A percentile compares a stretch with the other conserved stretches of the same genome.
Conservation (phyloP, 2,888 invertebrate genomes). For the Plemyria rubiginata region DNA sequence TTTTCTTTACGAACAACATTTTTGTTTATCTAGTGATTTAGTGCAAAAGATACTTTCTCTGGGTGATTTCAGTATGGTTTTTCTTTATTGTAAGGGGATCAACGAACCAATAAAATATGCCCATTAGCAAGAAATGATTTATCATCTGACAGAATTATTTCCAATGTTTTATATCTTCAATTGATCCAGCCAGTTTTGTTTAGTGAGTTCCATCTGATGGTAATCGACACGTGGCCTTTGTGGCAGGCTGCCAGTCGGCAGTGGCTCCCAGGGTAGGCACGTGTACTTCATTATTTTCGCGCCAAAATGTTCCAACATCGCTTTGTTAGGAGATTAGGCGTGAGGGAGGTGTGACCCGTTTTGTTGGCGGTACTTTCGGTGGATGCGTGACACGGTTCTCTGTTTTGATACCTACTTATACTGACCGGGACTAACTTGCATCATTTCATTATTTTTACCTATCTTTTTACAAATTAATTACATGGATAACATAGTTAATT, state of each 20-base stretch:
- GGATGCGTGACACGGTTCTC: conserved; percentile 39
- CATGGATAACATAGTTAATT: too few species aligned
- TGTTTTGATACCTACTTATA: conserved; percentile 8
- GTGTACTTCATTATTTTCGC: conserved; percentile 84
- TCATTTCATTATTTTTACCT: not conserved
- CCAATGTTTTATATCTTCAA: conserved; percentile 36
- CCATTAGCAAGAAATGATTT: conserved; percentile 31
- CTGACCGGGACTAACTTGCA: not conserved
- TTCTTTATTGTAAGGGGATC: not conserved
- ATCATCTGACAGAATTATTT: conserved; percentile 30
- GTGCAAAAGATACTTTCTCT: not conserved
- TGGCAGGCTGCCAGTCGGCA: conserved; percentile 34
- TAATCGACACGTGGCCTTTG: conserved; percentile 74
- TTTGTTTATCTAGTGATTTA: too few species aligned
- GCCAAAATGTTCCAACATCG: conserved; percentile 82
- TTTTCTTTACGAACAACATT: not conserved
- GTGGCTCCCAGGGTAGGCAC: conserved; percentile 59
- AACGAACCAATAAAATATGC: conserved; percentile 27
- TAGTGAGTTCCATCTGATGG: conserved; percentile 64
- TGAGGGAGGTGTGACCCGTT: conserved; percentile 59
- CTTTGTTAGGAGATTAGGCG: conserved; percentile 83
- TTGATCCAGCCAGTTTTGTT: conserved; percentile 56
- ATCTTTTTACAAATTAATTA: too few species aligned
- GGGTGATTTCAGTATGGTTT: too few species aligned
- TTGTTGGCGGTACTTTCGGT: conserved; percentile 37